These are phyloP conservation scores for Etheostoma nigrum DNA, from an alignment of 2,797 vertebrate genomes.

Conservation along the genomic window DNA sequence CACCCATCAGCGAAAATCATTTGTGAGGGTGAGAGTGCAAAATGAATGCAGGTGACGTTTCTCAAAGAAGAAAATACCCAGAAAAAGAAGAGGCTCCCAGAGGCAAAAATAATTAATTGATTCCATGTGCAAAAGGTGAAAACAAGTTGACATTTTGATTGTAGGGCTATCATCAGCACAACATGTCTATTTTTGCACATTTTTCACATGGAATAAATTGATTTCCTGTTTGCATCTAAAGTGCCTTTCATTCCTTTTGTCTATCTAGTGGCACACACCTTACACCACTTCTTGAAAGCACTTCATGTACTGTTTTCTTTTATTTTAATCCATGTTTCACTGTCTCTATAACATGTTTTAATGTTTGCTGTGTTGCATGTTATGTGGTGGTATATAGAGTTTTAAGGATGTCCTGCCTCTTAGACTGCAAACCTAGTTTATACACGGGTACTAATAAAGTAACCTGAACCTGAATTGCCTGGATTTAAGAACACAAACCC, in stretches of 20 bases:
- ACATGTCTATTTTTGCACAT: background rate
- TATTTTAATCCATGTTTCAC: too few species aligned
- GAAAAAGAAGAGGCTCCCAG: background rate
- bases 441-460: too few species aligned
- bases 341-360: too few species aligned
- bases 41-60: background rate
- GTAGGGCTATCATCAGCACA: background rate
- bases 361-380: too few species aligned
- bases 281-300: too few species aligned
- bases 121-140: background rate
- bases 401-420: too few species aligned
- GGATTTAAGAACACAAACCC: background rate
- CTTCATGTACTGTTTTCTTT: too few species aligned
- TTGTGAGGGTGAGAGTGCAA: background rate
- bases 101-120: background rate
- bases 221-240: background rate
- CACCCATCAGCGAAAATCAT: conserved; percentile 21
- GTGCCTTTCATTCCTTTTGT: background rate
- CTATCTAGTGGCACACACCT: background rate
- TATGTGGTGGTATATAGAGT: too few species aligned
- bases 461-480: too few species aligned
- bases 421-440: too few species aligned
- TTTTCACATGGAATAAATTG: background rate
- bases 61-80: background rate
- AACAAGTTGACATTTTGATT: background rate